phyloP scores from a whole-genome alignment of 1,140 invertebrate species.

The Neodiprion lecontei region DNA sequence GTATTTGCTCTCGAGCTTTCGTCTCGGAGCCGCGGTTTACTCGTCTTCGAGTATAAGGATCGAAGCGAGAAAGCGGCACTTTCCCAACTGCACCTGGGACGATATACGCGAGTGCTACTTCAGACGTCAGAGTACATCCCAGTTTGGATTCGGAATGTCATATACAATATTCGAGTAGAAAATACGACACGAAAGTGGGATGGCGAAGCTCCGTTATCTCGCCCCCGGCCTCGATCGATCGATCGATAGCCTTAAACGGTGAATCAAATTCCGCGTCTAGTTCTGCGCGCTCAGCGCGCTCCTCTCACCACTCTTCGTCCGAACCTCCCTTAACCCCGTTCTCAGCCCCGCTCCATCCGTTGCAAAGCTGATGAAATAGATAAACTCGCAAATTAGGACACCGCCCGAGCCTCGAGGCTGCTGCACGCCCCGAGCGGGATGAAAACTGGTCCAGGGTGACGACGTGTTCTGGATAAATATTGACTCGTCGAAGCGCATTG shows the following conservation, averaged over 20 bases:
- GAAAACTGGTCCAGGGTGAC: too few species aligned
- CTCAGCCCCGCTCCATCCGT: background rate
- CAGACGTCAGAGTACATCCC: background rate
- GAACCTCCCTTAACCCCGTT: background rate
- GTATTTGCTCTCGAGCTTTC: background rate
- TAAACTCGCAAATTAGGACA: slow-evolving; percentile 5
- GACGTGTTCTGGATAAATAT: too few species aligned
- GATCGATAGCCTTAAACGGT: background rate
- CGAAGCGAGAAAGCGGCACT: background rate
- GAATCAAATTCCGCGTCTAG: slow-evolving; percentile 7
- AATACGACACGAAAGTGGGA: too few species aligned
- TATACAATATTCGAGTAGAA: too few species aligned
- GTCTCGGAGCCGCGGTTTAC: background rate
- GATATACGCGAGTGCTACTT: background rate
- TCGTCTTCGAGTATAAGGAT: background rate
- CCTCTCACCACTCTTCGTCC: background rate
- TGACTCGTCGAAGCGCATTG: too few species aligned
- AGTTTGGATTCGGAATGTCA: too few species aligned
- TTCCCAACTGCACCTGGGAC: background rate
- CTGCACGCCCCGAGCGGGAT: too few species aligned
- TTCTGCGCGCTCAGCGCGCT: background rate
- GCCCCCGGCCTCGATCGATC: background rate
- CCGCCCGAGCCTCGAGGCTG: background rate
- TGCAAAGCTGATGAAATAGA: background rate
- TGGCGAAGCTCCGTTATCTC: background rate